Base-by-base conservation (phyloP, 2,113 vertebrate genomes). In the Petrocephalus zakoni region DNA sequence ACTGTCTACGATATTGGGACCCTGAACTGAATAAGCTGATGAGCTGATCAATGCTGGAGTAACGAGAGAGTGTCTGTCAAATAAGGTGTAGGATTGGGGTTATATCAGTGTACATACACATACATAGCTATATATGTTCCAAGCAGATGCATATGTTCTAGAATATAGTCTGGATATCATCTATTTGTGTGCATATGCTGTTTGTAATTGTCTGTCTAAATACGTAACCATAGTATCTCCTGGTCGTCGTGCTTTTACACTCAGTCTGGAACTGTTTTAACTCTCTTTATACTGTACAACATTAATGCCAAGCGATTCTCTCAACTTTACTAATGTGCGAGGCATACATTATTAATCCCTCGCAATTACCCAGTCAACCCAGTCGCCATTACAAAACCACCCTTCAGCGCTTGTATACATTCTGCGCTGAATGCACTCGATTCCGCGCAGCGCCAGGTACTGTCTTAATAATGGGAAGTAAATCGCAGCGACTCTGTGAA, bases 291-390 rank as follows among this genome's bases (percentile, higher is more conserved):
- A 92, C 46, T 91, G 92, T 91, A 92, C 87, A 92, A 42, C 11
- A 42, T 42, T 87, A 90, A 92, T 91, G 92, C 94, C 94, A 93
- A 95, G 92, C 90, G 93, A 93, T 93, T 91, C 85, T 78, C 51
- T 55, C 25, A 47, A 53, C 84, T 88, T 89, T 68, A 89, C 82
- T 86, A 88, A 83, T 72, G 56, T 72, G 75, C 29, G 46, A 37
- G 64, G 42, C 64, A 87, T 88, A 90, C 89, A 90, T 91, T 88
- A n/a, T 88, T 91, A 90, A 88, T 91, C 88, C 46, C 90, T 90
- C 91, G 88, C 93, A 94, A 94, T 94, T 95, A 94, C 94, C 92
- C 91, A 92, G 92, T 94, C 92, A 92, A 88, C 75, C 10, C 21
- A 52, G 29, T 61, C 72, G 25, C 68, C 86, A 84, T 88, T 89